phyloP scores from a whole-genome alignment of 2,797 vertebrate species.

The Pitangus sulphuratus region DNA sequence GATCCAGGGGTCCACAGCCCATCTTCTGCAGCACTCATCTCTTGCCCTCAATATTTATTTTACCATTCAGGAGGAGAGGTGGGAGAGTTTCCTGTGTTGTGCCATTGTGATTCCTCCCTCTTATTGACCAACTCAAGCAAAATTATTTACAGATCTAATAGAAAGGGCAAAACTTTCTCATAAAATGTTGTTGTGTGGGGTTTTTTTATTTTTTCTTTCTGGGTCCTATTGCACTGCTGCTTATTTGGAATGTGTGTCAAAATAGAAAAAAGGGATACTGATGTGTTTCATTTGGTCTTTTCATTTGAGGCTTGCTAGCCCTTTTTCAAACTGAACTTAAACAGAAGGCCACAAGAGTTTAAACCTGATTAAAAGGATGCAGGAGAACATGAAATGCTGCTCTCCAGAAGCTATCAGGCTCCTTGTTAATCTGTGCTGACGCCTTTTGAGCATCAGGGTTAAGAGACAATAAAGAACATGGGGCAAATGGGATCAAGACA shows the following conservation, averaged over 20 bases:
- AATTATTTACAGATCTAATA: background rate
- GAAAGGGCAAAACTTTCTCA: background rate
- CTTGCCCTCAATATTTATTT: background rate
- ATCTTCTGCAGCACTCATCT: background rate
- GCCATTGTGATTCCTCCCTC: background rate
- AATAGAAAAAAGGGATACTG: background rate
- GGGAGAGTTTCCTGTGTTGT: background rate
- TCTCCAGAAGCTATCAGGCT: slow-evolving; percentile 54
- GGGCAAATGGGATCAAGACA: slow-evolving; percentile 55
- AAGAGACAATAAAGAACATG: slow-evolving; percentile 62
- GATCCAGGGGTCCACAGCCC: background rate
- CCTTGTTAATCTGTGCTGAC: slow-evolving; percentile 60
- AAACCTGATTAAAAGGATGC: slow-evolving; percentile 58
- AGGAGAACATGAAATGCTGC: slow-evolving; percentile 55
- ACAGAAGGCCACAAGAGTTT: slow-evolving; percentile 29
- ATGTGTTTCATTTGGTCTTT: slow-evolving; percentile 19
- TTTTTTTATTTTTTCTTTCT: background rate
- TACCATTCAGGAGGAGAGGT: background rate
- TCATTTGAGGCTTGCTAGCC: background rate
- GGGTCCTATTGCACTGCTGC: background rate
- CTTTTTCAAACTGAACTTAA: slow-evolving; percentile 38
- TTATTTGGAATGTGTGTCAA: background rate
- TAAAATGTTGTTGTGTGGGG: background rate
- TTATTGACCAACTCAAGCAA: background rate
- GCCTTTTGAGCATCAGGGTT: slow-evolving; percentile 51